Evolutionary conservation across 2,797 vertebrate genomes (phyloP).

Genomic region (Antennarius maculatus): DNA sequence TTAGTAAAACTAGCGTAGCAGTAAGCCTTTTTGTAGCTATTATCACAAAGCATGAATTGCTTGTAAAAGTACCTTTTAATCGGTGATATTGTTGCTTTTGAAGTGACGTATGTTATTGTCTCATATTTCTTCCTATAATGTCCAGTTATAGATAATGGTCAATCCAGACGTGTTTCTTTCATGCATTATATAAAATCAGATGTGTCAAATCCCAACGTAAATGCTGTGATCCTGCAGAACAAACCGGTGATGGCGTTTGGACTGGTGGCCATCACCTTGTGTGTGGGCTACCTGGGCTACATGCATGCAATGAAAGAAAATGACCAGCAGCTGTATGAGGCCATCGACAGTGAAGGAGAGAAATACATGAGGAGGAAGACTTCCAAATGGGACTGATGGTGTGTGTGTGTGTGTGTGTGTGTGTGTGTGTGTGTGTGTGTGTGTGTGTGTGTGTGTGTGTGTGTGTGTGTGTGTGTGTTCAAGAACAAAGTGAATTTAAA

Average conservation of each 20-base stretch:
- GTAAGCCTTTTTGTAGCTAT: too few species aligned
- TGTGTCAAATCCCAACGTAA: neutral
- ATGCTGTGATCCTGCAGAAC: slow-evolving; percentile 82
- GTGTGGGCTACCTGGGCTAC: slow-evolving; percentile 93
- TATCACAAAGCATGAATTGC: too few species aligned
- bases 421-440: neutral
- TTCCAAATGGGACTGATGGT: slow-evolving; percentile 91
- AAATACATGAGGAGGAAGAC: slow-evolving; percentile 87
- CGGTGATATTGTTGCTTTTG: too few species aligned
- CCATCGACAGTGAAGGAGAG: slow-evolving; percentile 88
- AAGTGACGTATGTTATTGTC: too few species aligned
- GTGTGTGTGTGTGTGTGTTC: neutral
- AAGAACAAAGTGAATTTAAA: neutral
- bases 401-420: neutral
- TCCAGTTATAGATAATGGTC: too few species aligned
- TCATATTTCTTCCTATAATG: too few species aligned
- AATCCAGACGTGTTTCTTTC: too few species aligned
- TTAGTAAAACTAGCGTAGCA: too few species aligned
- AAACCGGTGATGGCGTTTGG: slow-evolving; percentile 94
- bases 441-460: neutral
- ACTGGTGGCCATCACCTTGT: slow-evolving; percentile 86
- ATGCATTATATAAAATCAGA: too few species aligned
- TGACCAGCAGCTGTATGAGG: slow-evolving; percentile 90
- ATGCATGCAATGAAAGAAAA: slow-evolving; percentile 89
- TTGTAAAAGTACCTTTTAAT: too few species aligned